Percentiles rank a stretch among this genome's conserved stretches.
Evolutionary conservation across 2,113 vertebrate species (phyloP).

Genomic region (Mugil cephalus): DNA sequence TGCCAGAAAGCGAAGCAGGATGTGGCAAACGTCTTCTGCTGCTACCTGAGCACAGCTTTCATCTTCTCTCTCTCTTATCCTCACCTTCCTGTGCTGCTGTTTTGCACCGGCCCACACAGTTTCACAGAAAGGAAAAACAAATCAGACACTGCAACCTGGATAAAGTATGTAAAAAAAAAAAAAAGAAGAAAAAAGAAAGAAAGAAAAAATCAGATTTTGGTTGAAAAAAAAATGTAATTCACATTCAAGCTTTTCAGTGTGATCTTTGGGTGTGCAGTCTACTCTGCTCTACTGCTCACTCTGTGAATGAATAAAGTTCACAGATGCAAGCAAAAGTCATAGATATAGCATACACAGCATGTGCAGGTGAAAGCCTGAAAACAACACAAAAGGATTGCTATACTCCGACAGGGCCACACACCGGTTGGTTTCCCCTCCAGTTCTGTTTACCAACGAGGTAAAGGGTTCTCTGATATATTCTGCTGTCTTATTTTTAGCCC

Average conservation of each 20-base stretch:
- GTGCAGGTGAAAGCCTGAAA: too few species aligned
- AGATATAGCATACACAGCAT: too few species aligned
- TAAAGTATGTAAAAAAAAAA: conserved; percentile 5
- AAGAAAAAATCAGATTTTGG: conserved; percentile 43
- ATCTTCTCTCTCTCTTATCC: conserved; percentile 44
- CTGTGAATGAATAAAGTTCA: too few species aligned
- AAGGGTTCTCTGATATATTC: conserved; percentile 23
- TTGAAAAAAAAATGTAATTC: conserved; percentile 17
- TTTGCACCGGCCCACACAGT: conserved; percentile 62
- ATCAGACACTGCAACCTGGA: conserved; percentile 32
- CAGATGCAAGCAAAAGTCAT: too few species aligned
- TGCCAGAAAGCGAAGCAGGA: conserved; percentile 65
- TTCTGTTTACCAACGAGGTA: conserved; percentile 41
- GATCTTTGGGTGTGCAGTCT: conserved; percentile 33
- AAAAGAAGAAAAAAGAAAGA: too few species aligned
- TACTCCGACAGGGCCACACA: conserved; percentile 37
- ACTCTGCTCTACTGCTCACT: neutral
- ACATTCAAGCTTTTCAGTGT: conserved; percentile 42
- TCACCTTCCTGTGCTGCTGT: conserved; percentile 48
- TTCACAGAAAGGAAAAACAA: conserved; percentile 37
- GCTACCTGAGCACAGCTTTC: conserved; percentile 62
- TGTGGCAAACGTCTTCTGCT: conserved; percentile 70
- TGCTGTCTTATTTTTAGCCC: conserved; percentile 60
- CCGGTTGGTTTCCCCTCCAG: conserved; percentile 20
- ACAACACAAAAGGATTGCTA: too few species aligned